Percentiles rank a stretch among this genome's conserved stretches.
phyloP scores from a whole-genome alignment of 2,113 vertebrate species.

The Pogona vitticeps region DNA sequence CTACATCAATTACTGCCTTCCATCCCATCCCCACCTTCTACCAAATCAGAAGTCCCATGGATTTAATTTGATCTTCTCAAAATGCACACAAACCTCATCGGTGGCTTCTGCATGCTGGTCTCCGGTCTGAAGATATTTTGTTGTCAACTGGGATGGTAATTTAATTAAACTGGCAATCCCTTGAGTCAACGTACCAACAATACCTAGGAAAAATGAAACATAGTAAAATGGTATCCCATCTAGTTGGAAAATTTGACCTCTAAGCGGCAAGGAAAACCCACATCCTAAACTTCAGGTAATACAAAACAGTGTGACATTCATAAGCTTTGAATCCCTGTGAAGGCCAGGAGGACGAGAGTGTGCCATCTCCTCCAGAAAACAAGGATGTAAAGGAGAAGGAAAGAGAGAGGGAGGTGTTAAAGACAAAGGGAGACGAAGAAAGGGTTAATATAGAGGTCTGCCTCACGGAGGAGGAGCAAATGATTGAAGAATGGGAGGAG shows the following conservation, averaged over 20 bases:
- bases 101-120: conserved; percentile 38
- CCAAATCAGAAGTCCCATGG: neutral
- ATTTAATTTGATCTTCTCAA: neutral
- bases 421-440: no score
- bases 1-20: neutral
- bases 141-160: conserved; percentile 45
- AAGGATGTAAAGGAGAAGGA: no score
- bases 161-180: conserved; percentile 57
- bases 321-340: neutral
- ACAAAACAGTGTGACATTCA: neutral
- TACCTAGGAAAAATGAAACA: conserved; percentile 58
- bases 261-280: neutral
- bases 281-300: neutral
- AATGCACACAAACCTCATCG: conserved; percentile 67
- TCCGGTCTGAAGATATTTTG: conserved; percentile 37
- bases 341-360: no score
- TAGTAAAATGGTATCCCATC: neutral
- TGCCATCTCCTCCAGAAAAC: no score
- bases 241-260: neutral
- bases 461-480: no score
- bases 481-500: no score
- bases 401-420: no score
- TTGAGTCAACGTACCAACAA: conserved; percentile 29
- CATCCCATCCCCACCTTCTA: neutral
- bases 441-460: no score